Evolutionary conservation across 2,113 vertebrate species (phyloP).

Genomic region (Arothron firmamentum): DNA sequence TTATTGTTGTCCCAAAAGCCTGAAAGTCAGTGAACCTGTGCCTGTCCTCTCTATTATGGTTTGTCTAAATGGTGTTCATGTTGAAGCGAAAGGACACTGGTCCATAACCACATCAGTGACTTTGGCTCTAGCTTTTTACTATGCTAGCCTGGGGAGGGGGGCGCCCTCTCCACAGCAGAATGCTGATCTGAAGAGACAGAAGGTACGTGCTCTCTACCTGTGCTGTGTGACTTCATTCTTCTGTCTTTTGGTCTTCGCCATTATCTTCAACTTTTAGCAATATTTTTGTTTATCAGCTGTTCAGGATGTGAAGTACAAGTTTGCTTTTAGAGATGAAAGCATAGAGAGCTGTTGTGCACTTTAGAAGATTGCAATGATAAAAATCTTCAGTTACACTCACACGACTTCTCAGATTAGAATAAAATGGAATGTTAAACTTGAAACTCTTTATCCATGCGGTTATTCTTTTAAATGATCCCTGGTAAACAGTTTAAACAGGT

Average conservation of each 20-base stretch:
- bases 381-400: no score
- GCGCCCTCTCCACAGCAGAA: conserved; percentile 98
- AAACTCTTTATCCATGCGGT: no score
- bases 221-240: conserved; percentile 31
- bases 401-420: no score
- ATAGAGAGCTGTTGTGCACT: no score
- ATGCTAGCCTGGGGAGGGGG: conserved; percentile 82
- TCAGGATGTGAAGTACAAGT: no score
- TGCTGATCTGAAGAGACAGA: conserved; percentile 88
- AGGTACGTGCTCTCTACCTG: conserved; percentile 84
- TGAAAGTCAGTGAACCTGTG: conserved; percentile 75
- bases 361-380: no score
- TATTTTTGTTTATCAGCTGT: neutral
- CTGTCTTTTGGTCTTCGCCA: conserved; percentile 9
- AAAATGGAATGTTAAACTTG: no score
- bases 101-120: conserved; percentile 77
- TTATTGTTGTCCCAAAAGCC: conserved; percentile 8
- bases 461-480: neutral
- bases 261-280: conserved; percentile 5
- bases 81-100: conserved; percentile 63
- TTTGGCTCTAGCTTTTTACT: conserved; percentile 84
- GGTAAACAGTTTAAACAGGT: conserved; percentile 37
- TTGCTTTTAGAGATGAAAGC: no score
- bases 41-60: conserved; percentile 70
- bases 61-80: conserved; percentile 68